These are phyloP conservation scores for Butorides virescens DNA, from an alignment of 2,113 vertebrate species.

Conservation along the genomic window DNA sequence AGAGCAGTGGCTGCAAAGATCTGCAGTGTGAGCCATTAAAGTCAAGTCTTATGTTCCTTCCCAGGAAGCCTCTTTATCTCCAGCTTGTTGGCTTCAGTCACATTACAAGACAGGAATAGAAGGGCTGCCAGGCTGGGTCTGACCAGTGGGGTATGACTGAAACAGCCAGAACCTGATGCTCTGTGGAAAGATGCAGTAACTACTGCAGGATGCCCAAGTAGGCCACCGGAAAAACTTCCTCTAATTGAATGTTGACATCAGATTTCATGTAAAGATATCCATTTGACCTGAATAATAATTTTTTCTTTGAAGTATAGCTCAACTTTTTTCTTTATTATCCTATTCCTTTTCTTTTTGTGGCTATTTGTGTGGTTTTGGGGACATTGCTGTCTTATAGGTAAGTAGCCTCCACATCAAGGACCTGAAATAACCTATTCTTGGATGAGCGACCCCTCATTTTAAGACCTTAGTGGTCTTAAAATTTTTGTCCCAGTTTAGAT, in stretches of 20 bases:
- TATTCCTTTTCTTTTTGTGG: neutral
- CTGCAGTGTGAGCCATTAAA: conserved; percentile 1
- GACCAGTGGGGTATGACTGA: neutral
- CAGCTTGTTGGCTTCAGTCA: conserved; percentile 16
- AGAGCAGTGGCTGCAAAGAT: neutral
- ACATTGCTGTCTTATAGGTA: neutral
- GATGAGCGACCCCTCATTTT: neutral
- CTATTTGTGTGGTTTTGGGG: neutral
- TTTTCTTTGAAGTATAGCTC: neutral
- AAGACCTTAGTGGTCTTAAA: neutral
- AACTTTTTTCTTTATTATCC: neutral
- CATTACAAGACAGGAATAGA: neutral
- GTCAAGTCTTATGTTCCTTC: neutral
- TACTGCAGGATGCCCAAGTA: neutral
- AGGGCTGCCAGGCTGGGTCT: neutral
- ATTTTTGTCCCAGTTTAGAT: neutral
- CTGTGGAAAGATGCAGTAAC: neutral
- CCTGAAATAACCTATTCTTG: neutral
- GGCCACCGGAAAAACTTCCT: neutral
- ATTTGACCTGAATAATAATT: neutral
- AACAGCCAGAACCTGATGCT: neutral
- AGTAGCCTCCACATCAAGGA: neutral
- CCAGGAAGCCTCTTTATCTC: conserved; percentile 44
- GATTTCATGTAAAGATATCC: neutral
- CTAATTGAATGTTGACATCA: neutral